phyloP scores from a whole-genome alignment of 2,113 vertebrate genomes.

The Ctenodactylus gundi region DNA sequence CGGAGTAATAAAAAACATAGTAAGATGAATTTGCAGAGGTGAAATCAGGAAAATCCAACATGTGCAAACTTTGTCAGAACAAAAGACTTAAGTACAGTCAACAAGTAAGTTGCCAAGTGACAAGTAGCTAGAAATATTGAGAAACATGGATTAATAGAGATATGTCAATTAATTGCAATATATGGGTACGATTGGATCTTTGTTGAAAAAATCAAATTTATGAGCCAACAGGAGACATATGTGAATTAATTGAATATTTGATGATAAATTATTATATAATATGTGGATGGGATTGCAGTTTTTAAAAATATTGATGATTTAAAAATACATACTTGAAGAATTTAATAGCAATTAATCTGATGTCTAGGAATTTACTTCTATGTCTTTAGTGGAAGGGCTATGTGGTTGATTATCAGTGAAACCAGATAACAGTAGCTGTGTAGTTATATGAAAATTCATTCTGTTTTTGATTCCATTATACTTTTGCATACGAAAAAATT shows the following conservation, averaged over 20 bases:
- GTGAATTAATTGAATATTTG: not conserved
- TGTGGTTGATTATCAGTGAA: not conserved
- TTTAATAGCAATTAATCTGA: not conserved
- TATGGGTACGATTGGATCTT: not conserved
- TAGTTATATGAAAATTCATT: not conserved
- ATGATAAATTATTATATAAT: not conserved
- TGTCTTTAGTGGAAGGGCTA: not conserved
- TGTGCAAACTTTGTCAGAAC: not conserved
- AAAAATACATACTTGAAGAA: not conserved
- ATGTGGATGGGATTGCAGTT: not conserved
- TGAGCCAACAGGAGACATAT: not conserved
- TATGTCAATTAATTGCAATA: not conserved
- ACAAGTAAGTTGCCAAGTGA: not conserved
- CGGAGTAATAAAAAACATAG: not conserved
- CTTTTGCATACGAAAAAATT: constrained; percentile 35
- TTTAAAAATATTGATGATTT: not conserved
- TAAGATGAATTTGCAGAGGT: constrained; percentile 1
- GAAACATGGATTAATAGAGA: not conserved
- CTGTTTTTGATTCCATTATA: constrained; percentile 25
- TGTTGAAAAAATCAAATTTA: not conserved
- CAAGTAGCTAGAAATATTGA: not conserved
- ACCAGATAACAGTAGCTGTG: not conserved
- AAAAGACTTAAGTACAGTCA: not conserved
- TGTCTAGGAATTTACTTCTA: constrained; percentile 1
- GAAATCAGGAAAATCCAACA: not conserved